A percentile compares a stretch with the other conserved stretches of the same genome.
phyloP scores from a whole-genome alignment of 2,113 vertebrate genomes.

The Cyanistes caeruleus region DNA sequence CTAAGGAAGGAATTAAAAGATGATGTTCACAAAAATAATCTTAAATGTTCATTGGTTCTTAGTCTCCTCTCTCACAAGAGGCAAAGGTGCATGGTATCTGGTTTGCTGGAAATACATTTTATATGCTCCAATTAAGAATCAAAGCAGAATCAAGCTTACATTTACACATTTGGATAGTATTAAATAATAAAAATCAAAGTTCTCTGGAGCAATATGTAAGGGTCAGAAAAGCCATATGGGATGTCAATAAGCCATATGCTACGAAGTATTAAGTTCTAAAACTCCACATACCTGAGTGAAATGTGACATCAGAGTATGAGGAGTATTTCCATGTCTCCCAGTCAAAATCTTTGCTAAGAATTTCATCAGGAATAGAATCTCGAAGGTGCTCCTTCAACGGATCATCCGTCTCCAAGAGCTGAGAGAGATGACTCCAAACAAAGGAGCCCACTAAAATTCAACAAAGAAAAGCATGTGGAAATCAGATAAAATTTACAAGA shows the following conservation, averaged over 20 bases:
- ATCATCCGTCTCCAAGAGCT: constrained; percentile 83
- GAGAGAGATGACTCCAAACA: constrained; percentile 88
- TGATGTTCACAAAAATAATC: not conserved
- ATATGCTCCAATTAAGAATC: not conserved
- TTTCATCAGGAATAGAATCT: constrained; percentile 82
- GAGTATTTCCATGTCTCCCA: constrained; percentile 85
- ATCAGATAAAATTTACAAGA: not conserved
- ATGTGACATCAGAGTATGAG: constrained; percentile 83
- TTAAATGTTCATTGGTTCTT: not conserved
- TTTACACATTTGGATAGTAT: not conserved
- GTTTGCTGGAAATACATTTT: not conserved
- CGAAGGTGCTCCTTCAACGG: constrained; percentile 80
- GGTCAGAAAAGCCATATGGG: not conserved
- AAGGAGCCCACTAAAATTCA: constrained; percentile 83
- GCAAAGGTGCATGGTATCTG: not conserved
- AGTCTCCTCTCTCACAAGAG: not conserved
- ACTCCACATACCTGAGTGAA: constrained; percentile 73
- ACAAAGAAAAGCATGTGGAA: not conserved
- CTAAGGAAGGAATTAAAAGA: not conserved
- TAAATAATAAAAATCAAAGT: not conserved
- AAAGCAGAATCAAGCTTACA: not conserved
- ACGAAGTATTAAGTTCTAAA: not conserved
- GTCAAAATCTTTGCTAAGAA: constrained; percentile 84
- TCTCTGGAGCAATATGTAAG: not conserved
- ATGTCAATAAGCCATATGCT: not conserved